Evolutionary conservation across 35 echinoderm and acorn worm genomes (phyloP), one percentile per base, ranked within the genome.

Genomic region (Patiria miniata): DNA sequence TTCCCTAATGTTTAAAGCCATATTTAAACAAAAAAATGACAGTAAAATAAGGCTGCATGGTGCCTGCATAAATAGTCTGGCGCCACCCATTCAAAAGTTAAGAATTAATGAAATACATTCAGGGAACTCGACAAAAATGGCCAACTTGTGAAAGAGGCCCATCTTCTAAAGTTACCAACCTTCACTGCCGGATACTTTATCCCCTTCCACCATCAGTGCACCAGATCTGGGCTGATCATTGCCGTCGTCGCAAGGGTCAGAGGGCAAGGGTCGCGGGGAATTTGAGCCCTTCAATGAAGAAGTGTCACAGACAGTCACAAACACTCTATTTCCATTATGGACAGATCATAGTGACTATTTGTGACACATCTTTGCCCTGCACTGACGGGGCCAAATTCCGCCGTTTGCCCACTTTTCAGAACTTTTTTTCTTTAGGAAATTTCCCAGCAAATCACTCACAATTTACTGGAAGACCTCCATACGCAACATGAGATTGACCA

Each of bases 201-300:
- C 42, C 42, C 4, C 42, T 47, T 73, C 65, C 7, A 26, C 57
- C 19, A 34, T 73, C 65, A 73, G 65, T 26, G 2, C 65, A 73
- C 65, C 65, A 73, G 65, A 73, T 73, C 65, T 73, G 65, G 65
- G 65, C 65, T 73, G 65, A 73, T 73, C 19, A 73, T 73, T 73
- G 21, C 65, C 65, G 8, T 9, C 65, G 29, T n/a, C n/a, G n/a
- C n/a, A n/a, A n/a, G n/a, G 26, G 65, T 73, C 65, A 73, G 29
- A 73, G 57, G 34, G 65, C 65, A 73, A 73, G 14, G 65, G 65
- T 30, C 65, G 29, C 28, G 57, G 19, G 57, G 28, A 18, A 60
- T 73, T 18, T 73, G 65, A 73, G 19, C 65, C 65, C 34, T 73
- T 73, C 19, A 73, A 73, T 73, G 65, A 73, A 73, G 65, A 73